Evolutionary conservation across 2,113 vertebrate genomes (phyloP).

Genomic region (Thymallus thymallus): DNA sequence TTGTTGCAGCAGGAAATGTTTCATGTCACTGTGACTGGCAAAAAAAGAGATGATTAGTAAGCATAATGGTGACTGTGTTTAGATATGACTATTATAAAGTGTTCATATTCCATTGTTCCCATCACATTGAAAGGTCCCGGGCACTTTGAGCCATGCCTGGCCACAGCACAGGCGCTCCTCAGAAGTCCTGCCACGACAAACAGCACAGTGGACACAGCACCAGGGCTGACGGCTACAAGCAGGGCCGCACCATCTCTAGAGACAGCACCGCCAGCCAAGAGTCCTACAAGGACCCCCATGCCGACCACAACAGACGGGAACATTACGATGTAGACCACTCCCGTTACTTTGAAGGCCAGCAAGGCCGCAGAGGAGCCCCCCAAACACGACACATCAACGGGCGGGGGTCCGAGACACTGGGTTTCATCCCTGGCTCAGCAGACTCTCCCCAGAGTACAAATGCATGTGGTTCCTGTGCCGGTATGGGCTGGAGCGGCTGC

Average conservation of each 20-base stretch:
- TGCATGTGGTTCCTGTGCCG: slow-evolving; percentile 79
- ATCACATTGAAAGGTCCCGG: slow-evolving; percentile 57
- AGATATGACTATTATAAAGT: neutral
- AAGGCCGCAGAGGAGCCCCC: slow-evolving; percentile 56
- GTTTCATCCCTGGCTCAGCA: slow-evolving; percentile 85
- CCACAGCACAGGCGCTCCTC: slow-evolving; percentile 69
- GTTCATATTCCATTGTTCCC: slow-evolving; percentile 19
- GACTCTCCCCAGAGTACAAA: slow-evolving; percentile 68
- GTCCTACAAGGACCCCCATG: slow-evolving; percentile 59
- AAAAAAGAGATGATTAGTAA: neutral
- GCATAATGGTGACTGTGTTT: neutral
- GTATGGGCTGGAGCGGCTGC: slow-evolving; percentile 77
- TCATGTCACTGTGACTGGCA: neutral
- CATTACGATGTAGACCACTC: slow-evolving; percentile 50
- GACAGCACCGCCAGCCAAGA: slow-evolving; percentile 74
- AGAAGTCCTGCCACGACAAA: slow-evolving; percentile 52
- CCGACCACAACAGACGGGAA: slow-evolving; percentile 51
- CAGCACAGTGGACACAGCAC: slow-evolving; percentile 51
- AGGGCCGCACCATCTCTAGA: slow-evolving; percentile 56
- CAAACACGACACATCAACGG: slow-evolving; percentile 69
- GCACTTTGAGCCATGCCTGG: slow-evolving; percentile 84
- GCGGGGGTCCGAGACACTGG: slow-evolving; percentile 81
- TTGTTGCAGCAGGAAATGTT: no score
- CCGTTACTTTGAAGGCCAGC: slow-evolving; percentile 60
- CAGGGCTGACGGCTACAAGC: slow-evolving; percentile 70